Base-by-base conservation (phyloP, 1,140 invertebrate genomes). In the Aphelenchoides fujianensis region DNA sequence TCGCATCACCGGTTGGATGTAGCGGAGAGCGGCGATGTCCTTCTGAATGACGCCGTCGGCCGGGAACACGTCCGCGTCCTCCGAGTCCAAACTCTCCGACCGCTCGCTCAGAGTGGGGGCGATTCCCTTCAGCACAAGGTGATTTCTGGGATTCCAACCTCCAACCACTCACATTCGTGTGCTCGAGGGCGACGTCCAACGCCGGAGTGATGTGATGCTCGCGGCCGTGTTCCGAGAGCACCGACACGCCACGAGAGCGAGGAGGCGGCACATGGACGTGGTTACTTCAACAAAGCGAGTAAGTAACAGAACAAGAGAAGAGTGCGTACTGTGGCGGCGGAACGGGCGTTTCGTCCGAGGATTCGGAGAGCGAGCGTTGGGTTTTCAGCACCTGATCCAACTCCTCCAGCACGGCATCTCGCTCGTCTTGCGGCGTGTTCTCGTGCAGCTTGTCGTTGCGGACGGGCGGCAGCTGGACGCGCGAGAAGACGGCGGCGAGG, bases 401-500 rank as follows among this genome's bases (percentile, higher is more conserved):
- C 28, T 70, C 63, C 9, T 12, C 16, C 27, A 70, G 57, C 12
- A 55, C 61, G 31, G 28, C 62, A 36, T 68, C 53, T 35, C 54
- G 63, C 23, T 69, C 67, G 3, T 61, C 67, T 59, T 66, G 54
- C 27, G 31, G 62, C 28, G 16, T 68, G 31, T 71, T 70, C 12
- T 66, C 32, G 16, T 36, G 32, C 9, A 23, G 3, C 34, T 73
- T 35, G 68, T 67, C 34, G 35, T 69, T 41, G 3, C 35, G 27
- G 3, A 71, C 70, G 3, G 35, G 32, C 36, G 71, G 54, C 30
- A 73, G 37, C 31, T 70, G 34, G n/a, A 73, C 71, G 23, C 35
- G 54, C 9, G 71, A 73, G 28, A 73, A 73, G 34, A 73, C 41
- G 12, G 37, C 12, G 53, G 16, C 31, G 12, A 66, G 12, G 37